Evolutionary conservation across 2,797 vertebrate species (phyloP).

Genomic region (Cryptoblepharus egeriae): DNA sequence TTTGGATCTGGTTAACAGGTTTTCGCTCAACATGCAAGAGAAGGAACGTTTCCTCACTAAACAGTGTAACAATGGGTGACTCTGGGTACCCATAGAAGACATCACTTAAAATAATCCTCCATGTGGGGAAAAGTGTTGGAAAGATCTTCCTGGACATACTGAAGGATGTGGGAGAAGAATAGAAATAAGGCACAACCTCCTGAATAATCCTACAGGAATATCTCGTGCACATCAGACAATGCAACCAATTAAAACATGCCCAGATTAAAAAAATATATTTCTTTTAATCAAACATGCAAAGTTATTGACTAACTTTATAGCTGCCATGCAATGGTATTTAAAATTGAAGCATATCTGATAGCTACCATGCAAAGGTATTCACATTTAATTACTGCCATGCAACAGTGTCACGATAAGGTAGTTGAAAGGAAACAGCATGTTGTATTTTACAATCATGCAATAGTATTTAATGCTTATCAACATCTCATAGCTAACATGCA

Average conservation of each 20-base stretch:
- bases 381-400: background rate
- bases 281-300: background rate
- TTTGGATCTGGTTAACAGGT: too few relatives aligned
- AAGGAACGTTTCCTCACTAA: too few relatives aligned
- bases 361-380: background rate
- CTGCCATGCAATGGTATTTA: background rate
- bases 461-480: background rate
- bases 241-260: background rate
- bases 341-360: background rate
- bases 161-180: background rate
- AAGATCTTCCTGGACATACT: background rate
- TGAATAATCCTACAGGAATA: background rate
- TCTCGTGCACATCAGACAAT: background rate
- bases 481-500: constrained; percentile 8
- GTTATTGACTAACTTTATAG: background rate
- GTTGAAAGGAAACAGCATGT: background rate
- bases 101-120: background rate
- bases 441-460: constrained; percentile 8
- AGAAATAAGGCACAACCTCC: background rate
- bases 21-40: too few relatives aligned
- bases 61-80: too few relatives aligned
- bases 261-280: background rate
- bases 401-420: background rate
- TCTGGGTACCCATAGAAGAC: too few relatives aligned
- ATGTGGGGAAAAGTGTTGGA: background rate